Conservation (phyloP, 1,140 invertebrate species). For the Macrotrachela quadricornifera region DNA sequence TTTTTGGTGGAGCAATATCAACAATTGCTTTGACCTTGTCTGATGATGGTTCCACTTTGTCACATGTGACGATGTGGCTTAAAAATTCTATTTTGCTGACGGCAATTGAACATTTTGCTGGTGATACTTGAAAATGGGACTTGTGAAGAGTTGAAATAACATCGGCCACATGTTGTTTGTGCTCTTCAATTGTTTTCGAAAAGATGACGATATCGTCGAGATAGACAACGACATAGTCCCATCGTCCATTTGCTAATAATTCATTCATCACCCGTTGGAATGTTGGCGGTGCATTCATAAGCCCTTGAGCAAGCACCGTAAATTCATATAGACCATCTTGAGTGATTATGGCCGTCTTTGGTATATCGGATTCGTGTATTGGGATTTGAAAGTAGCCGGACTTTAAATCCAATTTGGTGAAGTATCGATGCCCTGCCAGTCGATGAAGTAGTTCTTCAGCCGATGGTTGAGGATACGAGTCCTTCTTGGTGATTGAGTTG, state of each 20-base stretch:
- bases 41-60: conserved; percentile 13
- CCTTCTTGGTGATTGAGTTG: no score
- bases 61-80: conserved; percentile 13
- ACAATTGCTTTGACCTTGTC: conserved; percentile 15
- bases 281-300: conserved; percentile 10
- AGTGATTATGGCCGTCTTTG: background rate
- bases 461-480: background rate
- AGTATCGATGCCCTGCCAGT: background rate
- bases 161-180: background rate
- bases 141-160: conserved; percentile 4
- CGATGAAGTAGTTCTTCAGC: background rate
- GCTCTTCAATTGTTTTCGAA: background rate
- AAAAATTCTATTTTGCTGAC: conserved; percentile 11
- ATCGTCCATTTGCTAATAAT: conserved; percentile 15
- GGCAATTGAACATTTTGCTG: conserved; percentile 7
- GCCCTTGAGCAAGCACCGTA: conserved; percentile 9
- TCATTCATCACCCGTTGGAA: conserved; percentile 12
- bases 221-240: conserved; percentile 10
- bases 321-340: conserved; percentile 1
- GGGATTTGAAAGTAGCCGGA: conserved; percentile 1
- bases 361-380: background rate
- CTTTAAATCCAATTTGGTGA: background rate
- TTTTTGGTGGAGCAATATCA: conserved; percentile 17
- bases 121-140: background rate
- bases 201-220: conserved; percentile 4